phyloP scores from a whole-genome alignment of 2,797 vertebrate species.

The Falco columbarius region DNA sequence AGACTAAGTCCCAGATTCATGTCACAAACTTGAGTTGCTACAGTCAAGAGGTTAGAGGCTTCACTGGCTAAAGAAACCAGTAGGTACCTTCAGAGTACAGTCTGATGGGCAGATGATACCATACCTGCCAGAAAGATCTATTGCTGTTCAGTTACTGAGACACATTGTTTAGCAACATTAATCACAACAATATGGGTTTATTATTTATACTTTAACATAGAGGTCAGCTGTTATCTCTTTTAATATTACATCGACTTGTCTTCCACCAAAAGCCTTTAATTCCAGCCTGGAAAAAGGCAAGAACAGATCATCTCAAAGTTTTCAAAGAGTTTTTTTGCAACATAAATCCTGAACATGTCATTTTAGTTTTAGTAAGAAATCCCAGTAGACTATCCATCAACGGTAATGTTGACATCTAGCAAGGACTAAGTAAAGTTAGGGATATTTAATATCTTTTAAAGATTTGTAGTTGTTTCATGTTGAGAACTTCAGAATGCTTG shows the following conservation, averaged over 20 bases:
- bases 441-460: not conserved
- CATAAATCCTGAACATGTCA: not conserved
- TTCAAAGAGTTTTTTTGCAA: not conserved
- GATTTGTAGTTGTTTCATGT: not conserved
- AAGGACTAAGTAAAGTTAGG: not conserved
- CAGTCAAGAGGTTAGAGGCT: not conserved
- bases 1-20: not conserved
- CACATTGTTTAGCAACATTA: not conserved
- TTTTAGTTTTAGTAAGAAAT: not conserved
- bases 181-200: not conserved
- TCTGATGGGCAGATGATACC: not conserved
- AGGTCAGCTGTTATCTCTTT: not conserved
- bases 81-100: not conserved
- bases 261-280: not conserved
- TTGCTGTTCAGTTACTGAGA: not conserved
- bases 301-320: not conserved
- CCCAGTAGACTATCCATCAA: not conserved
- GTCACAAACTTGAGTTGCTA: not conserved
- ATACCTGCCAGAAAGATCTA: not conserved
- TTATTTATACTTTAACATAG: not conserved
- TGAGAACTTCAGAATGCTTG: not conserved
- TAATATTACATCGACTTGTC: not conserved
- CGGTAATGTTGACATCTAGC: not conserved
- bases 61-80: not conserved
- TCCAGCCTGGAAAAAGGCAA: not conserved